Conservation (phyloP, 2,113 vertebrate species). For the Baryphthengus martii region DNA sequence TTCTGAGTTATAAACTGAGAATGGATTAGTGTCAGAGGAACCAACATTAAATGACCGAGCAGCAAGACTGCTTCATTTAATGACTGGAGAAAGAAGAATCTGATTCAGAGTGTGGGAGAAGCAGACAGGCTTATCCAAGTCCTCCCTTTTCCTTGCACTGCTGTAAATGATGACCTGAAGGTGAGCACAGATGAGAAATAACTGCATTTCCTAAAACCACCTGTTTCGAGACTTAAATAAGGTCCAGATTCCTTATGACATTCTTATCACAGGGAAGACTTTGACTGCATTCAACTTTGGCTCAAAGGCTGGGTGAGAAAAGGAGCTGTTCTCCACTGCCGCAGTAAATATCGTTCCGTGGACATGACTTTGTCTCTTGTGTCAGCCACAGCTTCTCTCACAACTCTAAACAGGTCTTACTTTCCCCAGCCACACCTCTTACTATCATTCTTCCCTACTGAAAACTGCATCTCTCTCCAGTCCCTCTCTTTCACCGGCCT, state of each 20-base stretch:
- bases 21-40: neutral
- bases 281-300: neutral
- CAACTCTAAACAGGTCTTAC: neutral
- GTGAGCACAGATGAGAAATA: neutral
- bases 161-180: neutral
- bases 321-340: too few relatives aligned
- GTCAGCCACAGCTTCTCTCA: neutral
- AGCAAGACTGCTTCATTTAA: neutral
- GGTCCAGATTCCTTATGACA: neutral
- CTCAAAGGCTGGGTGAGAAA: neutral
- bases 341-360: neutral
- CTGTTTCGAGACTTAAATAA: neutral
- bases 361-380: too few relatives aligned
- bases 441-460: neutral
- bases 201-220: neutral
- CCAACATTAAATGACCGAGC: neutral
- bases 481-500: neutral
- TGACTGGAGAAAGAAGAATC: neutral
- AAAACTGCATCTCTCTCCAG: neutral
- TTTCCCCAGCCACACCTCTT: neutral
- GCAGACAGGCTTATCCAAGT: neutral
- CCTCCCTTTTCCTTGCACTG: neutral
- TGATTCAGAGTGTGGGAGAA: neutral
- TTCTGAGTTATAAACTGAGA: neutral
- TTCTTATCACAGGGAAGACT: neutral